phyloP scores from a whole-genome alignment of 1,140 invertebrate genomes.

The Leptopilina boulardi region DNA sequence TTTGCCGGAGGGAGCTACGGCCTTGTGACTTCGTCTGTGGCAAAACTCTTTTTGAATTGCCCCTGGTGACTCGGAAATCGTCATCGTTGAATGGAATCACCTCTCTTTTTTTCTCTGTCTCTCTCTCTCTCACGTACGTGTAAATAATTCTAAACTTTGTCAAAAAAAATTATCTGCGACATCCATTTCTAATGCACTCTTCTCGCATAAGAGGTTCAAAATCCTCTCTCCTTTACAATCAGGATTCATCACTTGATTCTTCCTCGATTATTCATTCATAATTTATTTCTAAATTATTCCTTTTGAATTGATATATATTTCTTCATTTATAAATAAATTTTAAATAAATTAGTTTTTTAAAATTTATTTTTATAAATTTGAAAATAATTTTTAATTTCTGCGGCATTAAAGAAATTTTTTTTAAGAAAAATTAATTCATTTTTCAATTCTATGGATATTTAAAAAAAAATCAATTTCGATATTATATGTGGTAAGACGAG shows the following conservation, averaged over 20 bases:
- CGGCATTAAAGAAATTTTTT: no score
- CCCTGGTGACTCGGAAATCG: slow-evolving; percentile 5
- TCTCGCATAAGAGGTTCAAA: neutral
- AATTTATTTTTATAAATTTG: no score
- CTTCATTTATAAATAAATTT: neutral
- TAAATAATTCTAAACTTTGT: neutral
- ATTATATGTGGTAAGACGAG: no score
- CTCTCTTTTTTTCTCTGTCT: neutral
- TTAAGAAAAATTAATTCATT: no score
- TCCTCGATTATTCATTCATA: slow-evolving; percentile 7
- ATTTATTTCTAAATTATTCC: neutral
- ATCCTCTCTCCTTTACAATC: neutral
- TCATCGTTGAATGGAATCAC: slow-evolving; percentile 17
- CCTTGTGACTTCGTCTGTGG: slow-evolving; percentile 49
- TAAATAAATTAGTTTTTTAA: no score
- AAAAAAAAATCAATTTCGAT: no score
- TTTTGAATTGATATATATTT: neutral
- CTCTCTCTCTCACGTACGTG: neutral
- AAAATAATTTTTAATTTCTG: no score
- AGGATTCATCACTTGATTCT: slow-evolving; percentile 18
- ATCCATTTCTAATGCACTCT: slow-evolving; percentile 12
- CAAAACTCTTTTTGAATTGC: slow-evolving; percentile 37
- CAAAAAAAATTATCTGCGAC: slow-evolving; percentile 18
- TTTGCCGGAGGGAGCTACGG: slow-evolving; percentile 43
- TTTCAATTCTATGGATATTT: no score